phyloP scores from a whole-genome alignment of 2,888 invertebrate genomes.

The Pedicia rivosa region DNA sequence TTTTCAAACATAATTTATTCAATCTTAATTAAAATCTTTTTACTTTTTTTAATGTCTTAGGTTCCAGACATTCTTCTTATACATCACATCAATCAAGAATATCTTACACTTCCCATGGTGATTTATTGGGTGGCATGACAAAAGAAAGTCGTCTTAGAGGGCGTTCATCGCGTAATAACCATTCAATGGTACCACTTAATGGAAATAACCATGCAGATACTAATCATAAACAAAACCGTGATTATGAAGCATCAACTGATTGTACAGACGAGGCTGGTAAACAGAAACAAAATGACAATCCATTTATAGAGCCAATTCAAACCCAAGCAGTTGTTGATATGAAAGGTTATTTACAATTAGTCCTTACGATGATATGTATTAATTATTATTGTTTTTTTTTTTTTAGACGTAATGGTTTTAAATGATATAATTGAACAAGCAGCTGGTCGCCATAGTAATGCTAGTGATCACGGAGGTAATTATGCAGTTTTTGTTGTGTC shows the following conservation, averaged over 20 bases:
- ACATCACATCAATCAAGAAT: constrained; percentile 87
- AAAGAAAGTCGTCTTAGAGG: constrained; percentile 72
- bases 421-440: constrained; percentile 95
- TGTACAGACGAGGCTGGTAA: constrained; percentile 65
- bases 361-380: neutral
- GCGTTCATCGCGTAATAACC: constrained; percentile 51
- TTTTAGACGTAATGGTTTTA: constrained; percentile 86
- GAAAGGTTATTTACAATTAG: constrained; percentile 48
- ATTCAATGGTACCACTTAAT: constrained; percentile 33
- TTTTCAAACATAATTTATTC: neutral
- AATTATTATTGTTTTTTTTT: constrained; percentile 2
- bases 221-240: constrained; percentile 48
- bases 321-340: constrained; percentile 84
- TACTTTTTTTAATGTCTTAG: constrained; percentile 25
- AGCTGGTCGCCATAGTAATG: constrained; percentile 71
- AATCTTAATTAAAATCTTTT: neutral
- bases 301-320: constrained; percentile 76
- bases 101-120: constrained; percentile 89
- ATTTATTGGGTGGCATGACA: constrained; percentile 73
- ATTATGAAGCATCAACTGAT: constrained; percentile 66
- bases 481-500: constrained; percentile 14
- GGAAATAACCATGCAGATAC: constrained; percentile 39
- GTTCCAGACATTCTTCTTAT: constrained; percentile 86
- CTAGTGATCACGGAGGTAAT: constrained; percentile 79
- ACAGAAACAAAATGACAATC: constrained; percentile 76